Base-by-base conservation (phyloP, 2,113 vertebrate species). In the Notarius quadriscutis region DNA sequence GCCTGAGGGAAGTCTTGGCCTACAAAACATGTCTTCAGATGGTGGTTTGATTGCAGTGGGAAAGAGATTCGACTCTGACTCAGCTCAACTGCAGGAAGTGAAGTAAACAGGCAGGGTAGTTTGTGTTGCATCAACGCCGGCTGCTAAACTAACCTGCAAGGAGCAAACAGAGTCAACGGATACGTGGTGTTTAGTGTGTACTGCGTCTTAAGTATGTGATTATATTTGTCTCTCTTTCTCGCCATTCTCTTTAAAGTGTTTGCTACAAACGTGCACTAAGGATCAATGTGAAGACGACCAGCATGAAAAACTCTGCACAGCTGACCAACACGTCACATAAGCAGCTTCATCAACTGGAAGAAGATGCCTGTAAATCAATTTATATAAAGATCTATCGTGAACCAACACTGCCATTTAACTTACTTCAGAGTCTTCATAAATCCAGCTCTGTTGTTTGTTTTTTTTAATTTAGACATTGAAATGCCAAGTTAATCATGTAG, bases 161-260 rank as follows among this genome's bases (percentile, higher is more conserved):
- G 3, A 1, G 63, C 7, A 65, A 65, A 65, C 2, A 0, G 8
- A 65, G 10, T 9, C 25, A 71, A 71, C 15, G 27, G 27, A 34
- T 4, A 4, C 41, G 41, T 41, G 41, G 41, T 41, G 41, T 41
- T 41, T 41, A 41, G 41, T 41, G 41, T 41, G 41, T 41, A 41
- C 41, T 3, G 63, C 9, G 10, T 12, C 22, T 12, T 41, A 18
- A 27, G 30, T 74, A 53, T 50, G 20, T 75, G 55, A 8, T 22
- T 25, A 72, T 22, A 1, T 63, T 11, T 78, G 0, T 30, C 14
- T 72, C 0, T 81, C 18, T 69, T 8, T 69, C 30, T 81, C 48
- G 53, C 10, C 7, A 11, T 80, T 20, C 25, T 57, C 53, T 57
- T 9, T 0, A 78, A 53, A 86, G 85, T 87, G 78, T 86, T 86